Evolutionary conservation across 2,888 invertebrate species (phyloP).

Genomic region (Drosophila paranaensis): DNA sequence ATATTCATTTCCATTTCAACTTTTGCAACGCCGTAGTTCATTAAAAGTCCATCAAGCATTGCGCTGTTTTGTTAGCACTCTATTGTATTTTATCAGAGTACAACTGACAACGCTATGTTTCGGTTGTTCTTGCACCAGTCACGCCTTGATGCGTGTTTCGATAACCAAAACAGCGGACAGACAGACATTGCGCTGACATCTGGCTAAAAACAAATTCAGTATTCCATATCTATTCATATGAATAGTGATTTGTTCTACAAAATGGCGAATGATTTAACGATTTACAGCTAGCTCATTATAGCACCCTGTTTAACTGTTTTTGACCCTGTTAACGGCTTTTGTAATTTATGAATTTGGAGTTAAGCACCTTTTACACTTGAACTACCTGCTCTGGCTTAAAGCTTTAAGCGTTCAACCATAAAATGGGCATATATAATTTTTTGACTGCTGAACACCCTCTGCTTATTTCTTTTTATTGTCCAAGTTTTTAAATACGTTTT

Average conservation of each 20-base stretch:
- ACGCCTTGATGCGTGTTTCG: conserved; percentile 43
- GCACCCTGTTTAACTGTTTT: background rate
- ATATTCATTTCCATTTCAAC: background rate
- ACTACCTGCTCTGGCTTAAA: too few species aligned
- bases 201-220: too few species aligned
- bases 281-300: background rate
- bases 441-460: background rate
- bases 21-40: background rate
- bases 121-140: conserved; percentile 20
- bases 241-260: background rate
- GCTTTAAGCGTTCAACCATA: background rate
- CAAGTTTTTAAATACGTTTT: background rate
- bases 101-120: conserved; percentile 21
- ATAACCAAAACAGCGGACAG: conserved; percentile 10
- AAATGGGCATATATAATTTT: background rate
- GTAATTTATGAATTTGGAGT: background rate
- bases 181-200: background rate
- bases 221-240: background rate
- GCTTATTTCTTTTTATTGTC: background rate
- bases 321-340: background rate
- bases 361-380: background rate
- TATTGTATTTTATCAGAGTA: background rate
- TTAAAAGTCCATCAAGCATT: conserved; percentile 6
- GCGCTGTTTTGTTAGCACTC: background rate
- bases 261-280: background rate